Percentiles rank a stretch among this genome's conserved stretches.
Evolutionary conservation across 2,113 vertebrate genomes (phyloP).

Genomic region (Suricata suricatta): DNA sequence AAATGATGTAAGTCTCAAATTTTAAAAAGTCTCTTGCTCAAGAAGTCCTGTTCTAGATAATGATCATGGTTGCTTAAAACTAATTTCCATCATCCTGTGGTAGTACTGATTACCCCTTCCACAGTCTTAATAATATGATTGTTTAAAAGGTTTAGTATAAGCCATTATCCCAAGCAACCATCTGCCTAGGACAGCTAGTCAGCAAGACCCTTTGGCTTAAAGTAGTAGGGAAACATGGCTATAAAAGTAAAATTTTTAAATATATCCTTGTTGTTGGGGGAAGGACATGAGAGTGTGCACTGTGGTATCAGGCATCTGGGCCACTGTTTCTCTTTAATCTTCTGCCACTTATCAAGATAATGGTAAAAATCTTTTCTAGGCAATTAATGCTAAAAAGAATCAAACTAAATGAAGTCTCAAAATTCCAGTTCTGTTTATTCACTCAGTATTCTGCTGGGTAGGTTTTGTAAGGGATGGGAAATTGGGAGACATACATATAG

Average conservation of each 20-base stretch:
- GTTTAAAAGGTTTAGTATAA: conserved; percentile 27
- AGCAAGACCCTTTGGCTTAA: not conserved
- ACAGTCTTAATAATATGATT: not conserved
- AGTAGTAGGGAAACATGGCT: not conserved
- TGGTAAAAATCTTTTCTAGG: conserved; percentile 3
- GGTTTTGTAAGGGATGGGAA: not conserved
- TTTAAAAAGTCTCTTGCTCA: not conserved
- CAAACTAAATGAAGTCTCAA: not conserved
- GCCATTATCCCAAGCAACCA: not conserved
- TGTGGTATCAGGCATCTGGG: not conserved
- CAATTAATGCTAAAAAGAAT: not conserved
- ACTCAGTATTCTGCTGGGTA: not conserved
- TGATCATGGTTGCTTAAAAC: not conserved
- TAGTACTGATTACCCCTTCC: not conserved
- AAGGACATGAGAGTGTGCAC: not conserved
- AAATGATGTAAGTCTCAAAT: not conserved
- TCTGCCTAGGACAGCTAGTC: not conserved
- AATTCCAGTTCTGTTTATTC: not conserved
- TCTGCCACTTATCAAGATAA: not conserved
- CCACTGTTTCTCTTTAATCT: not conserved
- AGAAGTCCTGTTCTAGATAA: not conserved
- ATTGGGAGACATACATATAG: not conserved
- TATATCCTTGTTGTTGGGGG: not conserved
- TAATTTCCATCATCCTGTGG: not conserved
- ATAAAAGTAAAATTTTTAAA: not conserved